Conservation (phyloP, 2,797 vertebrate species). For the Numenius phaeopus region DNA sequence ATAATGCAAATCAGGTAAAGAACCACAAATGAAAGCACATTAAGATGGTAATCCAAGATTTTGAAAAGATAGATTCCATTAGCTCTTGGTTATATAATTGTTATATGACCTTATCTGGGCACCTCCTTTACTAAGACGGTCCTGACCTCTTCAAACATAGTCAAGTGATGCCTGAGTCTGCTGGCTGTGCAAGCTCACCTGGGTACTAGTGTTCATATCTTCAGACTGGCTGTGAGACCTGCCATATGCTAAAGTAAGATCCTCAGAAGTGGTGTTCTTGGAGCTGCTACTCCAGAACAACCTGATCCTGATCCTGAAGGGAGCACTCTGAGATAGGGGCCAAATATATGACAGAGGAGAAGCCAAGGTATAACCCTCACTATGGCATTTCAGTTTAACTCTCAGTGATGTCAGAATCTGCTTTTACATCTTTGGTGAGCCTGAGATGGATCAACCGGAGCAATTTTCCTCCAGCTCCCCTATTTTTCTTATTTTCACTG, state of each 20-base stretch:
- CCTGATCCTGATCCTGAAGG: not conserved
- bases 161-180: not conserved
- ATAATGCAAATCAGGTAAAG: not conserved
- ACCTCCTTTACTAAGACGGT: not conserved
- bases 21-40: not conserved
- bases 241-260: not conserved
- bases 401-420: not conserved
- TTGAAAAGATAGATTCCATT: not conserved
- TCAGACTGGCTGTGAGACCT: not conserved
- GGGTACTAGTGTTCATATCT: not conserved
- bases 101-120: not conserved
- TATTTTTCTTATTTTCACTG: not conserved
- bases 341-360: not conserved
- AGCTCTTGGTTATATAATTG: not conserved
- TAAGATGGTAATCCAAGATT: too few species aligned
- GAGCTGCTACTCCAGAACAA: not conserved
- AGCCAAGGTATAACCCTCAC: not conserved
- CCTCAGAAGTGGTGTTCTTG: not conserved
- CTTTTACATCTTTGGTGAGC: not conserved
- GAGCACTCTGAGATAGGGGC: not conserved
- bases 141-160: not conserved
- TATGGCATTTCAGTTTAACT: not conserved
- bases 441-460: not conserved
- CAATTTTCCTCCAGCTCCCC: not conserved
- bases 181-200: not conserved